Conservation (phyloP, 2,113 vertebrate species). For the Ifrita kowaldi region DNA sequence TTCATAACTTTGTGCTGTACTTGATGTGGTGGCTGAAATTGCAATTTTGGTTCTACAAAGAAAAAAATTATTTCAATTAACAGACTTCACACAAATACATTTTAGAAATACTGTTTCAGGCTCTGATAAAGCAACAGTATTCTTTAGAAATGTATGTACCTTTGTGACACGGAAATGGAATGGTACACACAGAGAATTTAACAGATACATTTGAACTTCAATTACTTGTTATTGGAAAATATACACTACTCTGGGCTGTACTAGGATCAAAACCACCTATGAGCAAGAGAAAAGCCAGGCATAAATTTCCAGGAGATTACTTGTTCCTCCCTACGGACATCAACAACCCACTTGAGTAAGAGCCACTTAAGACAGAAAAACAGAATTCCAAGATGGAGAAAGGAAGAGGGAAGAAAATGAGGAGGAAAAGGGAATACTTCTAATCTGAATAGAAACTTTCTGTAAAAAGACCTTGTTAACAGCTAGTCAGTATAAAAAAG, state of each 20-base stretch:
- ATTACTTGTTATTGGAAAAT: neutral
- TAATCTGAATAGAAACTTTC: neutral
- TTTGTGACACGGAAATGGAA: neutral
- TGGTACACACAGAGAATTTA: neutral
- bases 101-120: neutral
- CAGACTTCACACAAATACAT: neutral
- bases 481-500: neutral
- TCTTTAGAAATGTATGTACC: neutral
- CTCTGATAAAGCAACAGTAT: neutral
- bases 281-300: neutral
- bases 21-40: constrained; percentile 73
- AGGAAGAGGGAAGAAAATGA: neutral
- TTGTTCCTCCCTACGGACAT: neutral
- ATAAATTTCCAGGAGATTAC: neutral
- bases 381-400: neutral
- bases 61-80: constrained; percentile 27
- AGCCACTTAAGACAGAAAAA: neutral
- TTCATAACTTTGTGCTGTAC: constrained; percentile 74
- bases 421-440: neutral
- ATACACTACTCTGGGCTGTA: neutral
- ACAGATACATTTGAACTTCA: neutral
- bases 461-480: neutral
- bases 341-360: neutral
- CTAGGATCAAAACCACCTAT: neutral
- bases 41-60: constrained; percentile 85